A percentile compares a stretch with the other conserved stretches of the same genome.
Evolutionary conservation across 2,888 invertebrate genomes (phyloP).

Genomic region (Monopis laevigella): DNA sequence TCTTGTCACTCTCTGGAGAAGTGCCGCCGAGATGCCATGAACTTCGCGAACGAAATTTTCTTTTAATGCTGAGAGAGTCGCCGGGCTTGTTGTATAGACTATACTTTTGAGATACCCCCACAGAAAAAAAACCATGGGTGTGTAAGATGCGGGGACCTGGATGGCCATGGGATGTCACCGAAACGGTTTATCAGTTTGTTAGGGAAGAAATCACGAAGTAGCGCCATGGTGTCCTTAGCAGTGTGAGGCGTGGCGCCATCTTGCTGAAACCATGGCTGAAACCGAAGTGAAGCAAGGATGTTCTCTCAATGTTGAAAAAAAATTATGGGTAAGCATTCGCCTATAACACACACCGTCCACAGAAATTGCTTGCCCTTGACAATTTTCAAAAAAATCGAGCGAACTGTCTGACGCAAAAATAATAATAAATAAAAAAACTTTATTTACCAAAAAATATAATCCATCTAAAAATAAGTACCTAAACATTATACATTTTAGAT

Average conservation of each 20-base stretch:
- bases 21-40: no score
- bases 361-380: neutral
- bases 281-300: neutral
- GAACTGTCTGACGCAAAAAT: no score
- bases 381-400: no score
- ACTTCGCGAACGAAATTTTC: conserved; percentile 15
- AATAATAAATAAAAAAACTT: no score
- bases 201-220: conserved; percentile 9
- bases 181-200: conserved; percentile 13
- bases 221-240: conserved; percentile 1
- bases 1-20: no score
- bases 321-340: conserved; percentile 16
- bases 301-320: conserved; percentile 13
- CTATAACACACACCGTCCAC: conserved; percentile 16
- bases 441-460: no score
- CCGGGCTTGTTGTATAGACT: conserved; percentile 13
- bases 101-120: conserved; percentile 15
- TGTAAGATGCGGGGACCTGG: conserved; percentile 14
- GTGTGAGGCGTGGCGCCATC: no score
- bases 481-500: no score
- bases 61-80: conserved; percentile 10
- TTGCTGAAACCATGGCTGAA: no score
- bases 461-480: no score
- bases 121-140: conserved; percentile 14
- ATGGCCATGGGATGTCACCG: conserved; percentile 10